Conservation (phyloP, 2,888 invertebrate genomes). For the Euproctis similis region DNA sequence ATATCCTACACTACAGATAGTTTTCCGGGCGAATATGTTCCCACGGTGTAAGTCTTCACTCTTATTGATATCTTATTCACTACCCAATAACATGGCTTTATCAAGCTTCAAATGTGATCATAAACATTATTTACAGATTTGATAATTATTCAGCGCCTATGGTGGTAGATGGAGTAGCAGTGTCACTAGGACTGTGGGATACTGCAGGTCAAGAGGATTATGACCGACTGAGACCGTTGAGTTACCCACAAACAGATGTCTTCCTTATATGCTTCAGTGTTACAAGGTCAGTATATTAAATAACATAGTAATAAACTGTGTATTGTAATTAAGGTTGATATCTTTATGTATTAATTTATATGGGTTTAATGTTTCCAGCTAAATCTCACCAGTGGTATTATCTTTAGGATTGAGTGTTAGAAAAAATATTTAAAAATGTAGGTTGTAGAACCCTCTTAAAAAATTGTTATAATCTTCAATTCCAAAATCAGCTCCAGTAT, state of each 20-base stretch:
- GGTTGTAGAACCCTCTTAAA: too few relatives aligned
- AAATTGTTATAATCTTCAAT: too few relatives aligned
- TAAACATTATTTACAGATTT: conserved; percentile 78
- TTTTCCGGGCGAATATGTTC: conserved; percentile 96
- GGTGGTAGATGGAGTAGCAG: conserved; percentile 98
- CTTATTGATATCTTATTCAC: background rate
- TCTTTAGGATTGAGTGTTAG: too few relatives aligned
- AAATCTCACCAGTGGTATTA: too few relatives aligned
- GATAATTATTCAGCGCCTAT: conserved; percentile 99
- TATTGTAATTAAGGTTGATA: too few relatives aligned
- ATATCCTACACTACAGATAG: conserved; percentile 95
- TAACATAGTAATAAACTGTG: too few relatives aligned
- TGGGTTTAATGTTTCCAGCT: too few relatives aligned
- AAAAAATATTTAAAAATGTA: too few relatives aligned
- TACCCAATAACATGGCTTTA: too few relatives aligned
- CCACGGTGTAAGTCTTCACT: conserved; percentile 87
- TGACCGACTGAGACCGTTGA: conserved; percentile 94
- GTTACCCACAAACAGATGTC: conserved; percentile 99
- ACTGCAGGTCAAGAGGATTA: conserved; percentile 99
- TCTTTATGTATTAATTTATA: too few relatives aligned
- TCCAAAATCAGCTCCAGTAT: too few relatives aligned
- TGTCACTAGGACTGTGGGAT: conserved; percentile 98
- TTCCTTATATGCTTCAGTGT: conserved; percentile 99
- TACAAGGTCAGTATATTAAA: conserved; percentile 74
- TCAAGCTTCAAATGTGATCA: too few relatives aligned